Base-by-base conservation (phyloP, 1,140 invertebrate species). In the Tyrophagus putrescentiae region DNA sequence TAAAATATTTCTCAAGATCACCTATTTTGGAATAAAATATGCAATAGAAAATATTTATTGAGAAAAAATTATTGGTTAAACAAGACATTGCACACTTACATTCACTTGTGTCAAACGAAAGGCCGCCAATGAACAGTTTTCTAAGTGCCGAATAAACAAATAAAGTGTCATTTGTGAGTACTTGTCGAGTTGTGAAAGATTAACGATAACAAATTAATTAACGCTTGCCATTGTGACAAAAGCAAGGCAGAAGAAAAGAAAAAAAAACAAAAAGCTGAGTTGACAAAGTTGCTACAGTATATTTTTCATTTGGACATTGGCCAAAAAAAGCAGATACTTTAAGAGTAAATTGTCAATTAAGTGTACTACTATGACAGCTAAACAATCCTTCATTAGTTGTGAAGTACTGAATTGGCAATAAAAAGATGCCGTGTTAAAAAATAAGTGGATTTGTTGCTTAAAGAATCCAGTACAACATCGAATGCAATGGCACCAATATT, bases 61-160 rank as follows among this genome's bases (percentile, higher is more conserved):
- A 59, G n/a, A 39, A 33, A 3, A 57, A 9, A 16, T 6, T 32
- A 31, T 6, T 54, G 31, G 27, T 6, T 32, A 21, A 59, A 23
- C 27, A 61, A 60, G 6, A 61, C 25, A 32, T 61, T 36, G 57
- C 11, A 61, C 33, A 36, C 86, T 88, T 78, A 95, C 91, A 93
- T 75, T 95, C 89, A 72, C 87, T 87, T 25, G 91, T 95, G 79
- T 94, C 88, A 89, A 90, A 95, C 78, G 88, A 93, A 62, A 96
- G 76, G 61, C 89, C 91, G 70, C 92, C 92, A 76, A 95, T 87
- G 82, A 96, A 96, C 65, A 96, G 81, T 82, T 96, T 96, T 78
- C 91, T 95, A 82, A 68, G n/a, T n/a, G n/a, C n/a, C n/a, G n/a
- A n/a, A n/a, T n/a, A n/a, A n/a, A n/a, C n/a, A n/a, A n/a, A n/a